phyloP scores from a whole-genome alignment of 1,140 invertebrate species.

The Drosophila orosa region DNA sequence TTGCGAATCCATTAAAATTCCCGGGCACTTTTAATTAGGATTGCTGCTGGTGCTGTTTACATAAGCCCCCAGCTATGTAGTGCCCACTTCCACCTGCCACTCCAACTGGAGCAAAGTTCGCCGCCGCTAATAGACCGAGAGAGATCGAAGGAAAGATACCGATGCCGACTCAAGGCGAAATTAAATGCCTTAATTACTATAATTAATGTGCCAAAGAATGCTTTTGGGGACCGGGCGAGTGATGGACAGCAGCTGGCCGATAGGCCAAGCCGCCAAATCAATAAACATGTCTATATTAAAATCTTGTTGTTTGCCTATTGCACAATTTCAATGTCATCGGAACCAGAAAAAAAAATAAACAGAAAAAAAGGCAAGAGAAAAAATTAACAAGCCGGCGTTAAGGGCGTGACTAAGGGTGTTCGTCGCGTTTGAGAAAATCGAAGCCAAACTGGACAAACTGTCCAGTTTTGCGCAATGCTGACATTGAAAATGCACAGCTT shows the following conservation, averaged over 20 bases:
- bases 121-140: conserved; percentile 3
- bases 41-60: conserved; percentile 26
- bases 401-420: conserved; percentile 67
- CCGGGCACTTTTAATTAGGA: conserved; percentile 38
- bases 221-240: conserved; percentile 30
- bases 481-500: conserved; percentile 76
- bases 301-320: conserved; percentile 45
- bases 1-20: conserved; percentile 45
- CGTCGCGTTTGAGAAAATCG: conserved; percentile 21
- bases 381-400: conserved; percentile 64
- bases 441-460: conserved; percentile 39
- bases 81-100: conserved; percentile 2
- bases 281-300: conserved; percentile 65
- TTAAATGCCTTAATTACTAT: conserved; percentile 71
- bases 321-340: conserved; percentile 74
- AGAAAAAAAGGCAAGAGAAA: background rate
- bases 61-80: conserved; percentile 18
- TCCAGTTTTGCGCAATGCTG: conserved; percentile 71
- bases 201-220: conserved; percentile 73
- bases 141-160: background rate
- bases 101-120: conserved; percentile 41
- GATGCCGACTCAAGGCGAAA: conserved; percentile 49
- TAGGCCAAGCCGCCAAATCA: conserved; percentile 48
- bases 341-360: conserved; percentile 22
- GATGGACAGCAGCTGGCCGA: conserved; percentile 38